Evolutionary conservation across 1,140 invertebrate species (phyloP).

Genomic region (Heliconius nattereri): DNA sequence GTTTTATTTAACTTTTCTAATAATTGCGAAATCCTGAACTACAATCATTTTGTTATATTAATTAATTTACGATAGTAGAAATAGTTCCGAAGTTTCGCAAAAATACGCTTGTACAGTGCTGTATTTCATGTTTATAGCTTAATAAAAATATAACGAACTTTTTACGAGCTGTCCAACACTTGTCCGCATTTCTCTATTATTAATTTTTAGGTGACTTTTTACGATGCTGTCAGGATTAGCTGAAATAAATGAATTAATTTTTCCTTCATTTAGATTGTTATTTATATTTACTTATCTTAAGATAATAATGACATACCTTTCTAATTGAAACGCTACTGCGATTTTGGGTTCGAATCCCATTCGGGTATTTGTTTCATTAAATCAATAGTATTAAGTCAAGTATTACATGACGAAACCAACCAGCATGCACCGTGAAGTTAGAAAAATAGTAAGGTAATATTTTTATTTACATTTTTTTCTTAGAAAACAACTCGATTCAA

Average conservation of each 20-base stretch:
- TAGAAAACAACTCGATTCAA: not conserved
- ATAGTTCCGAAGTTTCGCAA: slow-evolving; percentile 12
- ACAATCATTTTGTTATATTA: not conserved
- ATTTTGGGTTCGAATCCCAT: too few relatives aligned
- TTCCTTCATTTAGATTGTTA: not conserved
- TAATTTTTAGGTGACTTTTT: slow-evolving; percentile 26
- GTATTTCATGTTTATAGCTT: slow-evolving; percentile 32
- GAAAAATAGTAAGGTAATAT: not conserved
- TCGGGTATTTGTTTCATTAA: too few relatives aligned
- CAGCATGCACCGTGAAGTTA: not conserved
- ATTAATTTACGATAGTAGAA: slow-evolving; percentile 1
- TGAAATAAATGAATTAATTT: slow-evolving; percentile 4
- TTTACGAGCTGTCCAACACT: slow-evolving; percentile 30
- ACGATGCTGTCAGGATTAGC: slow-evolving; percentile 5
- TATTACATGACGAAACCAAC: not conserved
- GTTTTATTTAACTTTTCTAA: too few relatives aligned
- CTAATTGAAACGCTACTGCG: too few relatives aligned
- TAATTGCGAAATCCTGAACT: too few relatives aligned
- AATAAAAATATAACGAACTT: slow-evolving; percentile 32
- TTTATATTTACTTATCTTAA: not conserved
- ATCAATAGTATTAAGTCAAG: too few relatives aligned
- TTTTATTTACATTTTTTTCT: slow-evolving; percentile 2
- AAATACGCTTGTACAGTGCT: slow-evolving; percentile 18
- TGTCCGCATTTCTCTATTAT: slow-evolving; percentile 17
- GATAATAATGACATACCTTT: too few relatives aligned